phyloP scores from a whole-genome alignment of 2,888 invertebrate species.

The Phanerotoma sp. region DNA sequence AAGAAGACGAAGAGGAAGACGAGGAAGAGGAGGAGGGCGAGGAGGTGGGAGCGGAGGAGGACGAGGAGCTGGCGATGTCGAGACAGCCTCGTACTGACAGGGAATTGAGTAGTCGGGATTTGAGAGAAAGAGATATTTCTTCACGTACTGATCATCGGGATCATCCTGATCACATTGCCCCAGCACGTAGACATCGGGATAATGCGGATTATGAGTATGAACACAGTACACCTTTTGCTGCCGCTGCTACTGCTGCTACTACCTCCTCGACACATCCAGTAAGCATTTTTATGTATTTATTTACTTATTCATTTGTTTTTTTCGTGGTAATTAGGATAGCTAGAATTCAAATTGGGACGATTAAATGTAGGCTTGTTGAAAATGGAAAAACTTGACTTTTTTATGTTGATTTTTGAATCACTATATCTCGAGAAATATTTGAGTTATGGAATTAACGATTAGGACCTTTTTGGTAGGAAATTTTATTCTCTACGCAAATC shows the following conservation, averaged over 20 bases:
- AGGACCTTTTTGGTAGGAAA: no score
- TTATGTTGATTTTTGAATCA: no score
- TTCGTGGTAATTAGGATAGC: no score
- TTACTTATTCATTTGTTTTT: not conserved
- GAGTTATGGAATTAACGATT: no score
- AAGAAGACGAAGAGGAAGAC: constrained; percentile 41
- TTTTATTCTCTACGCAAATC: no score
- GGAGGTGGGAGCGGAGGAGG: constrained; percentile 32
- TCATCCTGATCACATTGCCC: constrained; percentile 36
- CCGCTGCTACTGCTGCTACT: constrained; percentile 13
- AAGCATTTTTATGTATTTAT: constrained; percentile 36
- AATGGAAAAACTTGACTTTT: no score
- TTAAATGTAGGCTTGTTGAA: no score
- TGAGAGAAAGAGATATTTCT: constrained; percentile 37
- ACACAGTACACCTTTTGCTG: constrained; percentile 47
- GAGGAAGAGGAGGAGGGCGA: constrained; percentile 19
- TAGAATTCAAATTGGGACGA: no score
- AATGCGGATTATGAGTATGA: constrained; percentile 51
- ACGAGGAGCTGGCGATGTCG: constrained; percentile 53
- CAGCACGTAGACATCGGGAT: constrained; percentile 57
- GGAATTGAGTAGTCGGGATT: constrained; percentile 41
- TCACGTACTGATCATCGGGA: constrained; percentile 48
- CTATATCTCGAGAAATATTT: no score
- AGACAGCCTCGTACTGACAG: constrained; percentile 41
- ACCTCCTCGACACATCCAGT: constrained; percentile 50